Percentiles rank a stretch among this genome's conserved stretches.
phyloP scores from a whole-genome alignment of 2,113 vertebrate species.

The Todiramphus chloris region DNA sequence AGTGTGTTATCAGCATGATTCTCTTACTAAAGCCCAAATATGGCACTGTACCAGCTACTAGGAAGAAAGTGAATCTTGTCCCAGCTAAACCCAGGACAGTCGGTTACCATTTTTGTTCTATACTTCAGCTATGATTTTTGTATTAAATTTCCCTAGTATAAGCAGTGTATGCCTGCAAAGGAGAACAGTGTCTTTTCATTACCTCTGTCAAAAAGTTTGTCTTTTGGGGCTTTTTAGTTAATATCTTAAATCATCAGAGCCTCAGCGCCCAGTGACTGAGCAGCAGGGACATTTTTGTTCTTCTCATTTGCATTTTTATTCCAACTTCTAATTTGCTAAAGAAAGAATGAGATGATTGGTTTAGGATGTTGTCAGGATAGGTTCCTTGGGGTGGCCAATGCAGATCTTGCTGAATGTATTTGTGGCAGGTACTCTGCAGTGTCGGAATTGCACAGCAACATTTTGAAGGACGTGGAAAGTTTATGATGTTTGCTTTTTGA shows the following conservation, averaged over 20 bases:
- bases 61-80: background rate
- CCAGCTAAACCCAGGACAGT: background rate
- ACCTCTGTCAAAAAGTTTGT: background rate
- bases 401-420: background rate
- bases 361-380: background rate
- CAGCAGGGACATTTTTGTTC: background rate
- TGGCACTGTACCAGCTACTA: background rate
- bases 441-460: accelerated
- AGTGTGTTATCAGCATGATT: background rate
- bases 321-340: background rate
- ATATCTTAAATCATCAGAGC: background rate
- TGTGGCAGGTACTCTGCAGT: background rate
- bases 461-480: background rate
- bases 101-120: background rate
- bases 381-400: accelerated
- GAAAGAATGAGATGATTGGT: background rate
- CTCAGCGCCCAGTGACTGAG: background rate
- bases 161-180: background rate
- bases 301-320: background rate
- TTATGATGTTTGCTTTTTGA: background rate
- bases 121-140: background rate
- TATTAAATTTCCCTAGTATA: background rate
- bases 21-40: background rate
- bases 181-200: slow-evolving; percentile 7
- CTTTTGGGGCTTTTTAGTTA: background rate